A percentile compares a stretch with the other conserved stretches of the same genome.
phyloP scores from a whole-genome alignment of 2,888 invertebrate genomes.

The Eupithecia insigniata region DNA sequence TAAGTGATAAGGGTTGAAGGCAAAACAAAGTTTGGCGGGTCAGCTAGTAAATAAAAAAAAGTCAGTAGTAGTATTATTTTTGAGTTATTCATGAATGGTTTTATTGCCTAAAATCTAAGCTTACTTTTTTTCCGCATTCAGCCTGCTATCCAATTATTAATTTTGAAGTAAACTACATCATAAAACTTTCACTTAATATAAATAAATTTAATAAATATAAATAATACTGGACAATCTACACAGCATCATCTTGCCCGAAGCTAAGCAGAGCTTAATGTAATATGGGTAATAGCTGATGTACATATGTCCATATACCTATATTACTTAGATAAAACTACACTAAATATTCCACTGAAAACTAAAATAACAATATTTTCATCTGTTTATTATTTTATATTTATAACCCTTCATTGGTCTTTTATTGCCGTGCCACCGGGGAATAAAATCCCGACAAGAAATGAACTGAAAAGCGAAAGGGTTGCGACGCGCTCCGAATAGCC shows the following conservation, averaged over 20 bases:
- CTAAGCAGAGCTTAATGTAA: too few species aligned
- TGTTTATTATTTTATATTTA: conserved; percentile 25
- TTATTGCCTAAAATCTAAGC: neutral
- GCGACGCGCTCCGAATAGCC: conserved; percentile 65
- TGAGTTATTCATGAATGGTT: neutral
- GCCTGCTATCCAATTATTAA: neutral
- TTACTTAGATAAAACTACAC: too few species aligned
- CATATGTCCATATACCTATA: too few species aligned
- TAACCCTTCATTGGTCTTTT: conserved; percentile 62
- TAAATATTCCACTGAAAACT: neutral
- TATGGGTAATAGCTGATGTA: too few species aligned
- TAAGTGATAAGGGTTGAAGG: too few species aligned
- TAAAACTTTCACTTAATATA: neutral
- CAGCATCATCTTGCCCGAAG: too few species aligned
- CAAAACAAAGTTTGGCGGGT: too few species aligned
- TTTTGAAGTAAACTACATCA: neutral
- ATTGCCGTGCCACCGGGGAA: conserved; percentile 66
- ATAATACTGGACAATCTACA: too few species aligned
- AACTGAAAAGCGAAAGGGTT: conserved; percentile 77
- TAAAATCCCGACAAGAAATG: conserved; percentile 75
- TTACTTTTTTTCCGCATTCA: neutral
- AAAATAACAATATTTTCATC: neutral
- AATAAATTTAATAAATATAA: too few species aligned
- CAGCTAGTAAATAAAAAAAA: too few species aligned
- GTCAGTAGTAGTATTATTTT: too few species aligned